Evolutionary conservation across 2,797 vertebrate species (phyloP), one percentile per base, ranked within the genome.

Genomic region (Neosilurus hyrtlii): DNA sequence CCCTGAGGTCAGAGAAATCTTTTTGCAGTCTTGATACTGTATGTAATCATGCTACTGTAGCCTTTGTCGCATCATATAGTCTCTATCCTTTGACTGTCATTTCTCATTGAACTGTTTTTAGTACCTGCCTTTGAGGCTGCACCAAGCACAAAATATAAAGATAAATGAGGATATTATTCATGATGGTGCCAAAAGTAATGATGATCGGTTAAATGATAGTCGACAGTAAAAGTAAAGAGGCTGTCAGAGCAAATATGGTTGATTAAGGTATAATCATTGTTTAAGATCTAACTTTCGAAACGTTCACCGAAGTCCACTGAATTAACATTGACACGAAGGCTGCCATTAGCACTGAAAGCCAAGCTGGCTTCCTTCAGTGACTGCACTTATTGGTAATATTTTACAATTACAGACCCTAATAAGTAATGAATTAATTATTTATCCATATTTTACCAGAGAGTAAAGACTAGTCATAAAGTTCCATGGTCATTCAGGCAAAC

Each of bases 91-190:
- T 67, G 68, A 24, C 73, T 82, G 71, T 61, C 77, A 72, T 83
- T 77, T 67, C n/a, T 81, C 63, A 76, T 26, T 72, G 26, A 85
- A 76, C 30, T 66, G 18, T 83, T 83, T 71, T 78, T 52, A 81
- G 76, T 70, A 26, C 12, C 68, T 87, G 35, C 73, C 72, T 83
- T 82, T 67, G 57, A 86, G 67, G 85, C 87, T 87, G 59, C 52
- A 26, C 67, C 67, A 62, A 18, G 82, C 70, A 56, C 89, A 89
- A 89, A 89, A 89, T 89, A 88, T 86, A 83, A 70, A 83, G 74
- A 86, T 86, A 90, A 89, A 92, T 92, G 89, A 93, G 91, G 89
- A 89, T 91, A 93, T 93, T 93, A 93, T 93, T 91, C 90, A 92
- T 85, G 89, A 84, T 79, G 87, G 86, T 73, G 77, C 90, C 86